A percentile compares a stretch with the other conserved stretches of the same genome.
phyloP scores from a whole-genome alignment of 1,140 invertebrate genomes.

The Ylistrum balloti region DNA sequence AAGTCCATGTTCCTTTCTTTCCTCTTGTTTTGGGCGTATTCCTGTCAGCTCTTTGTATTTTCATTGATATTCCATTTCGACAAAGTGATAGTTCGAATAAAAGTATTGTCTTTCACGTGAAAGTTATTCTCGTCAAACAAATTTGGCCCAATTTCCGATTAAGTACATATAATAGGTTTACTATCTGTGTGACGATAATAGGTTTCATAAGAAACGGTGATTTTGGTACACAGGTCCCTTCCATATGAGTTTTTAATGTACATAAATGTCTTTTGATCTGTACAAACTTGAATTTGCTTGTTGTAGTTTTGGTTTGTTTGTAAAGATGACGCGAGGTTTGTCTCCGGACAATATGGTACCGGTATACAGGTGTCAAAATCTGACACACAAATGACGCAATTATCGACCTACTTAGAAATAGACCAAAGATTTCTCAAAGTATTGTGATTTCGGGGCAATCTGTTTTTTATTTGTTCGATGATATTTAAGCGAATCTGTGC shows the following conservation, averaged over 20 bases:
- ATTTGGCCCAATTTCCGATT: too few relatives aligned
- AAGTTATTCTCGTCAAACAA: too few relatives aligned
- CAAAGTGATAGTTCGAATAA: too few relatives aligned
- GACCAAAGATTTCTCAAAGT: background rate
- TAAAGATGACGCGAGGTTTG: background rate
- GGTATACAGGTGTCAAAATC: background rate
- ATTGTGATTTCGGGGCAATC: background rate
- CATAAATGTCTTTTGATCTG: background rate
- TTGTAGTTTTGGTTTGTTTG: constrained; percentile 3
- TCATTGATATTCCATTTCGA: too few relatives aligned
- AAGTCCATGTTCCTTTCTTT: too few relatives aligned
- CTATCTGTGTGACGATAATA: background rate
- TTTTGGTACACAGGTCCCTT: background rate
- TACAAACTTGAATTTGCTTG: background rate
- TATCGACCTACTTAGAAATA: background rate
- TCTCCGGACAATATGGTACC: background rate
- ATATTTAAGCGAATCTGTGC: background rate
- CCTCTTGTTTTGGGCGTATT: too few relatives aligned
- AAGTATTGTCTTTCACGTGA: too few relatives aligned
- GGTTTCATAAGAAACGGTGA: background rate
- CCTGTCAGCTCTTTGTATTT: too few relatives aligned
- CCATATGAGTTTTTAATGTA: background rate
- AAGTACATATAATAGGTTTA: background rate
- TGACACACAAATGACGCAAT: background rate
- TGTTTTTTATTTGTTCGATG: background rate